Evolutionary conservation across 2,113 vertebrate species (phyloP), one percentile per base, ranked within the genome.

Genomic region (Entomyzon cyanotis): DNA sequence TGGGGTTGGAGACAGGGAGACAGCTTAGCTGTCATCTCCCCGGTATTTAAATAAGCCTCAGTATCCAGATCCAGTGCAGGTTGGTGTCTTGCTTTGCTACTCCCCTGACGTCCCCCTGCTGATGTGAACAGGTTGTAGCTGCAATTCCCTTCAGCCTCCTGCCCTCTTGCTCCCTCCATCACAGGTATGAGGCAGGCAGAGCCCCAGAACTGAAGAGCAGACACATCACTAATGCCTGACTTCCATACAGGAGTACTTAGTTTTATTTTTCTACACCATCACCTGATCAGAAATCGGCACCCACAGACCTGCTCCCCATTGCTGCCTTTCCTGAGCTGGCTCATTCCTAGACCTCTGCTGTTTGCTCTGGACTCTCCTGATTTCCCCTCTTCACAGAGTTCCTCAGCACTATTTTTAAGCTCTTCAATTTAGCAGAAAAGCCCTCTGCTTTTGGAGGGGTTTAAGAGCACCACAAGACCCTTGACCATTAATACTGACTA

Each of bases 261-360:
- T 73, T 84, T 84, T 41, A 50, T 23, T 77, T 87, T 77, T n/a
- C 39, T 73, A 12, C 24, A 59, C 50, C 13, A 10, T 68, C 35
- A 50, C 44, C 30, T 73, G 24, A 33, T 3, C n/a, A 25, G 4
- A 41, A 2, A 41, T 55, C 28, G 41, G 22, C 35, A 69, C 19
- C 39, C 15, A 46, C 13, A 50, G 30, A 23, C 6, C 20, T 41
- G 39, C 7, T 63, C 13, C 12, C 11, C 0, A 0, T n/a, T 56
- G 13, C 23, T 42, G 13, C 39, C 41, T 65, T 62, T 27, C 28
- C 12, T 52, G 59, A 33, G 60, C 5, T 7, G 23, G 15, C 7
- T 74, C 39, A 67, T 58, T 6, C 46, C 31, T 42, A 62, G 25
- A 82, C 18, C 22, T 63, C 52, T 86, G 47, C 28, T 25, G 23